phyloP scores from a whole-genome alignment of 2,797 vertebrate genomes.

The Gymnopithys bicolor region DNA sequence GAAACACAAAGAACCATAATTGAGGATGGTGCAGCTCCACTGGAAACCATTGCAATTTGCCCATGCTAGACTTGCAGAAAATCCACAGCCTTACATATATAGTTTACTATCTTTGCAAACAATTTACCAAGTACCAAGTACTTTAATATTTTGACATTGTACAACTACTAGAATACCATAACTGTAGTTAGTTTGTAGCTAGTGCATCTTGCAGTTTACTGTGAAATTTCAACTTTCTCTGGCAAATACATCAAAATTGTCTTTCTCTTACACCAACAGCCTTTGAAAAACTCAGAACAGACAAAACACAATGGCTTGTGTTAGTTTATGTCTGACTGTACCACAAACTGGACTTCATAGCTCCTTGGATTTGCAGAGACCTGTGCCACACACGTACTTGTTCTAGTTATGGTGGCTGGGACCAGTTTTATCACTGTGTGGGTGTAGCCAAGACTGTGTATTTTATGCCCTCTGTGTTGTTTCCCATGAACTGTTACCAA shows the following conservation, averaged over 20 bases:
- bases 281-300: neutral
- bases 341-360: neutral
- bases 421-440: too few species aligned
- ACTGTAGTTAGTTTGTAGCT: neutral
- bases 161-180: neutral
- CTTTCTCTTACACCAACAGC: neutral
- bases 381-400: neutral
- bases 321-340: neutral
- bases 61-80: neutral
- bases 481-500: too few species aligned
- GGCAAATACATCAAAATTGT: neutral
- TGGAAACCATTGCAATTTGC: neutral
- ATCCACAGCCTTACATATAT: neutral
- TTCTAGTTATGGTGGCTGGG: too few species aligned
- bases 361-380: neutral
- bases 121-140: neutral
- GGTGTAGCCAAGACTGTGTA: too few species aligned
- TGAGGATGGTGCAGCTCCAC: fast-evolving
- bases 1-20: neutral
- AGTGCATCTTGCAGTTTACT: neutral
- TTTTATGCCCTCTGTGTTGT: too few species aligned
- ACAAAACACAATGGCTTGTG: neutral
- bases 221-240: neutral
- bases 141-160: neutral
- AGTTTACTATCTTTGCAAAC: neutral